Percentiles rank a stretch among this genome's conserved stretches.
These are phyloP conservation scores for Trichoplusia ni DNA, from an alignment of 1,140 invertebrate genomes.

Conservation along the genomic window DNA sequence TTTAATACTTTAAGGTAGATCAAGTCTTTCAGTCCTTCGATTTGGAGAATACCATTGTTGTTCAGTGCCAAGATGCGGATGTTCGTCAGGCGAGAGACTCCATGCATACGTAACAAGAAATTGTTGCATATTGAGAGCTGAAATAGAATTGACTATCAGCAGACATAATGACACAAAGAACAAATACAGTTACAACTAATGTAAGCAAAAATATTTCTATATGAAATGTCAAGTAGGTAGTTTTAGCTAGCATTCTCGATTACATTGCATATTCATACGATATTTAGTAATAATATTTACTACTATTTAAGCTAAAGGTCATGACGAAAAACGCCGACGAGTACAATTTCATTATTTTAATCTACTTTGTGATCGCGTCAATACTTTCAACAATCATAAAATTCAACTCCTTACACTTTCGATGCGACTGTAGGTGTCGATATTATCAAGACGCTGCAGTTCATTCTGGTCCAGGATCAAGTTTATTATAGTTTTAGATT, in stretches of 20 bases:
- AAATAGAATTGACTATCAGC: constrained; percentile 52
- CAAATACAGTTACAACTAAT: constrained; percentile 35
- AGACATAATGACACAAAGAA: too few species aligned
- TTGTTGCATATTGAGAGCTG: constrained; percentile 93
- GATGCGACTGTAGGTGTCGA: constrained; percentile 90
- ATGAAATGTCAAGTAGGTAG: too few species aligned
- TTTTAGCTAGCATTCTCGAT: too few species aligned
- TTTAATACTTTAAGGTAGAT: constrained; percentile 88
- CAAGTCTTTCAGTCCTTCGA: constrained; percentile 94
- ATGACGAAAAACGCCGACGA: too few species aligned
- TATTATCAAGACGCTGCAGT: constrained; percentile 92
- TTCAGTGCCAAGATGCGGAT: constrained; percentile 91
- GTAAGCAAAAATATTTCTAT: too few species aligned
- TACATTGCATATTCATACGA: too few species aligned
- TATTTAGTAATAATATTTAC: too few species aligned
- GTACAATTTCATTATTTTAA: too few species aligned
- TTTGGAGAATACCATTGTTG: constrained; percentile 93
- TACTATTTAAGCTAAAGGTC: too few species aligned
- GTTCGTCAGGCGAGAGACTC: constrained; percentile 89
- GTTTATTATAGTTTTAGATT: constrained; percentile 85
- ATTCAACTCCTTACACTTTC: constrained; percentile 85
- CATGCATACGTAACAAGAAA: constrained; percentile 92
- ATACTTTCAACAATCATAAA: background rate
- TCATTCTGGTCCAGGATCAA: constrained; percentile 94
- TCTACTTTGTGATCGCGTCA: too few species aligned